These are phyloP conservation scores for Bibio marci DNA, from an alignment of 2,888 invertebrate species.

Conservation along the genomic window DNA sequence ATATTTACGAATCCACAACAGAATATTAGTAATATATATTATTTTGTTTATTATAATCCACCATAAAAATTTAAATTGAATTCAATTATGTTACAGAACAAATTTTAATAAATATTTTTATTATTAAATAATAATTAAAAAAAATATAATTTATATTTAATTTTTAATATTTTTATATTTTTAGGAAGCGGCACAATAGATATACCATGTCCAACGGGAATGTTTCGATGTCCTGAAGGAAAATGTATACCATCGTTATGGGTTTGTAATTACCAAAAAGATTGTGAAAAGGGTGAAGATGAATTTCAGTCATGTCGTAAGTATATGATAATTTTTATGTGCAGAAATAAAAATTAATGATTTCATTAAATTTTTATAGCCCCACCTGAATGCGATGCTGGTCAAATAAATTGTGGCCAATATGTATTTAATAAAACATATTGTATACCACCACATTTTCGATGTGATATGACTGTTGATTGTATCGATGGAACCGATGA, in stretches of 20 bases:
- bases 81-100: no score
- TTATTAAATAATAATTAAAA: no score
- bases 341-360: no score
- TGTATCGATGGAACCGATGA: slow-evolving; percentile 93
- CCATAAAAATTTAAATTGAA: no score
- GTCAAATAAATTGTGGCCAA: slow-evolving; percentile 80
- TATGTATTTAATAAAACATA: slow-evolving; percentile 93
- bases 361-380: slow-evolving; percentile 38
- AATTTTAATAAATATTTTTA: no score
- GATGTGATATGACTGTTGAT: slow-evolving; percentile 89
- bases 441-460: slow-evolving; percentile 83
- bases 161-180: no score
- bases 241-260: slow-evolving; percentile 70
- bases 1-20: no score
- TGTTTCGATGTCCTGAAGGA: slow-evolving; percentile 71
- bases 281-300: slow-evolving; percentile 85
- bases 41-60: no score
- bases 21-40: no score
- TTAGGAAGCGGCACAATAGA: slow-evolving; percentile 10
- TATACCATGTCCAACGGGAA: slow-evolving; percentile 48
- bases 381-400: slow-evolving; percentile 84
- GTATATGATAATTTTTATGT: slow-evolving; percentile 19
- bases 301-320: slow-evolving; percentile 83
- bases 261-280: slow-evolving; percentile 89
- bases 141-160: no score